Evolutionary conservation across 1,140 invertebrate genomes (phyloP).

Genomic region (Pseudomyrmex cubaensis): DNA sequence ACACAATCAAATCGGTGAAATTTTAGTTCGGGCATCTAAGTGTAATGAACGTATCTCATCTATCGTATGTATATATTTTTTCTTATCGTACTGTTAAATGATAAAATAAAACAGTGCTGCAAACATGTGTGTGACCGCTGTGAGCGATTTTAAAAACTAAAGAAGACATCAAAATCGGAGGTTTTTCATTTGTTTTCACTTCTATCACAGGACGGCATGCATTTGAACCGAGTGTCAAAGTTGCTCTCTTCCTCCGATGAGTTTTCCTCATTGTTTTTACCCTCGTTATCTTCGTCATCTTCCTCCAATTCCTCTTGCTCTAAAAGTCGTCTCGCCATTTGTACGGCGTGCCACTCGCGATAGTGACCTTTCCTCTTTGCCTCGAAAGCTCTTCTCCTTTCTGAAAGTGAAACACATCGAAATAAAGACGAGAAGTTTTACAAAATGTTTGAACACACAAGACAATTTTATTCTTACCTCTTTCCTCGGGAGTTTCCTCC

Average conservation of each 20-base stretch:
- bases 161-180: constrained; percentile 16
- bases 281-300: constrained; percentile 84
- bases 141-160: constrained; percentile 41
- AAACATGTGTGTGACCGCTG: constrained; percentile 9
- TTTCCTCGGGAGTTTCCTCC: constrained; percentile 88
- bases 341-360: constrained; percentile 97
- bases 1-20: constrained; percentile 5
- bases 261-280: constrained; percentile 85
- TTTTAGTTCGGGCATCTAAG: constrained; percentile 25
- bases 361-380: constrained; percentile 98
- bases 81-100: neutral
- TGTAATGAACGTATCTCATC: constrained; percentile 22
- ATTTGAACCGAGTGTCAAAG: constrained; percentile 77
- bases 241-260: constrained; percentile 88
- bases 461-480: constrained; percentile 81
- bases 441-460: neutral
- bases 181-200: constrained; percentile 60
- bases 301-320: constrained; percentile 95
- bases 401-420: constrained; percentile 81
- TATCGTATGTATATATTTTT: neutral
- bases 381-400: constrained; percentile 92
- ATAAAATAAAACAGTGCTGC: neutral
- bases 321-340: constrained; percentile 94
- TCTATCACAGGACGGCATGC: constrained; percentile 81
- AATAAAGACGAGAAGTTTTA: no score